phyloP scores from a whole-genome alignment of 2,113 vertebrate species.

The Brachyhypopomus occidentalis region DNA sequence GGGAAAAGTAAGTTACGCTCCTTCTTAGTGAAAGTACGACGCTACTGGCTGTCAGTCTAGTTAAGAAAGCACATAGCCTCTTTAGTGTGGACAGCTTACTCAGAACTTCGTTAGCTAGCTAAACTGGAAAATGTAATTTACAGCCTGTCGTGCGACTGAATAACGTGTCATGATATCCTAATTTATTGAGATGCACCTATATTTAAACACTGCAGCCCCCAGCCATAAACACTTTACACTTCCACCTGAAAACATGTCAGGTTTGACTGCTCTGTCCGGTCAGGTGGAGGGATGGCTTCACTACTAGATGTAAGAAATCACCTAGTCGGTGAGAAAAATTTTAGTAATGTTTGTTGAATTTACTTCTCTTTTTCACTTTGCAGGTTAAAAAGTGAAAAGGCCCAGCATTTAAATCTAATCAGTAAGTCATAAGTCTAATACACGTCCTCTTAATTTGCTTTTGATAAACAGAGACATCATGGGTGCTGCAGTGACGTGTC shows the following conservation, averaged over 20 bases:
- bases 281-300: neutral
- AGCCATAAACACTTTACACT: too few species aligned
- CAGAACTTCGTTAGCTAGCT: too few species aligned
- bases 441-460: neutral
- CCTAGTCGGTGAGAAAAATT: neutral
- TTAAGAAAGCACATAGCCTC: neutral
- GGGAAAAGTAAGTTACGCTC: conserved; percentile 74
- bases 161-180: too few species aligned
- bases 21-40: neutral
- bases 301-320: neutral
- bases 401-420: conserved; percentile 81
- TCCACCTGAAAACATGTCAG: too few species aligned
- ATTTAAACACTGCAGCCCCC: too few species aligned
- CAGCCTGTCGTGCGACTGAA: too few species aligned
- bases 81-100: neutral
- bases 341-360: neutral
- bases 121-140: too few species aligned
- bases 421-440: conserved; percentile 71
- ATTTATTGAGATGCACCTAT: too few species aligned
- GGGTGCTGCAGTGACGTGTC: too few species aligned
- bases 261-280: neutral
- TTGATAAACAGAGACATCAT: too few species aligned
- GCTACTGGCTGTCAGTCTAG: too few species aligned
- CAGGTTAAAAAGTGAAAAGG: conserved; percentile 87
- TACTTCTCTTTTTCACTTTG: conserved; percentile 6